Conservation (phyloP, 2,113 vertebrate species). For the Cryptoleucopteryx plumbea region DNA sequence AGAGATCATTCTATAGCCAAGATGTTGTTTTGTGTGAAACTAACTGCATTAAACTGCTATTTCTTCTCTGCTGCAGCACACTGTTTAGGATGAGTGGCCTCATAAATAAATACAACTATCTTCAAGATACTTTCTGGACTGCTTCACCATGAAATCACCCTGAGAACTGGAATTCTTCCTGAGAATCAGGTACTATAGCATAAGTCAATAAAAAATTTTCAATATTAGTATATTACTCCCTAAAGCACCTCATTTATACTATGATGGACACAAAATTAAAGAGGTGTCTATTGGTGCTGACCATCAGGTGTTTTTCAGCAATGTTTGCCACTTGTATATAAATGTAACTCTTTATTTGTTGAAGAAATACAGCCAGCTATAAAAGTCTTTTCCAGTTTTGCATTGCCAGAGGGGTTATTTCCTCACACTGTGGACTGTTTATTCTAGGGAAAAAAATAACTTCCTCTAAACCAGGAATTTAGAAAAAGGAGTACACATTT, state of each 20-base stretch:
- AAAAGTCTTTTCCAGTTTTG: not conserved
- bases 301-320: not conserved
- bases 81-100: not conserved
- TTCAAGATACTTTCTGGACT: not conserved
- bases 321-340: not conserved
- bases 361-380: not conserved
- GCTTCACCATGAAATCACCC: not conserved
- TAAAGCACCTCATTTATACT: not conserved
- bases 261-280: not conserved
- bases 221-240: not conserved
- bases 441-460: not conserved
- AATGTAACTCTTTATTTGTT: not conserved
- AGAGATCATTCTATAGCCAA: not conserved
- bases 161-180: not conserved
- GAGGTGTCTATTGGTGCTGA: not conserved
- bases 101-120: not conserved
- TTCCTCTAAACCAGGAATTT: not conserved
- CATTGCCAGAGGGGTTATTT: conserved; percentile 5
- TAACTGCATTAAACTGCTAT: not conserved
- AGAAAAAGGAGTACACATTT: not conserved
- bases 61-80: not conserved
- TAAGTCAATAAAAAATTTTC: not conserved
- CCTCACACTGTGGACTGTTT: not conserved
- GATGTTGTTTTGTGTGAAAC: not conserved
- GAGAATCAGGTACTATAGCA: not conserved